phyloP scores from a whole-genome alignment of 2,797 vertebrate genomes.

The Hyperoplus immaculatus region DNA sequence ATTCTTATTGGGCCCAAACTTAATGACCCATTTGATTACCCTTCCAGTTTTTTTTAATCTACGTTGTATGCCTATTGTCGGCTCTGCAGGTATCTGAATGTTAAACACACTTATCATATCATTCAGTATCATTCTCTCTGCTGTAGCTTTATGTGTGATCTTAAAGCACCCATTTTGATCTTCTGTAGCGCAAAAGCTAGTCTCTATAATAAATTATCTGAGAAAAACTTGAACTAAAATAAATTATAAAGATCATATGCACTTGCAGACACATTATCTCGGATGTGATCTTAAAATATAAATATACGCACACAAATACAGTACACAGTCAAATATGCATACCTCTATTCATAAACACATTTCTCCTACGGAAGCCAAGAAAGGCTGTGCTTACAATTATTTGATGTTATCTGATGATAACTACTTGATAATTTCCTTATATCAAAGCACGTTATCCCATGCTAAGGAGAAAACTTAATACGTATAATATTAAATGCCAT shows the following conservation, averaged over 20 bases:
- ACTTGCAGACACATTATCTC: background rate
- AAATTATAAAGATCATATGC: background rate
- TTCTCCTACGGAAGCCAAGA: no score
- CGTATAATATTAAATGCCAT: no score
- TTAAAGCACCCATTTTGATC: background rate
- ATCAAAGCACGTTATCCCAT: no score
- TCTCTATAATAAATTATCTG: background rate
- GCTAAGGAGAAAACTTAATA: no score
- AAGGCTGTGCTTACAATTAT: no score
- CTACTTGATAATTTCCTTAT: no score
- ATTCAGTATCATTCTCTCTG: background rate
- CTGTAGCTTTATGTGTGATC: background rate
- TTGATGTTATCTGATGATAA: no score
- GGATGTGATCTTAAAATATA: background rate
- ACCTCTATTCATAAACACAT: background rate
- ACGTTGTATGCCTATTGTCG: background rate
- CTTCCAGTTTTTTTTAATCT: background rate
- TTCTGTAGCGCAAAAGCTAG: background rate
- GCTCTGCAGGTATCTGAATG: background rate
- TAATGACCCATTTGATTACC: constrained; percentile 4
- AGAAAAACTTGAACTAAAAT: background rate
- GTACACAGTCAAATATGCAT: background rate
- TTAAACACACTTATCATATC: background rate
- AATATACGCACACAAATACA: background rate
- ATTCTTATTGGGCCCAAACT: constrained; percentile 17